A percentile compares a stretch with the other conserved stretches of the same genome.
phyloP scores from a whole-genome alignment of 2,113 vertebrate genomes.

The Salvelinus fontinalis region DNA sequence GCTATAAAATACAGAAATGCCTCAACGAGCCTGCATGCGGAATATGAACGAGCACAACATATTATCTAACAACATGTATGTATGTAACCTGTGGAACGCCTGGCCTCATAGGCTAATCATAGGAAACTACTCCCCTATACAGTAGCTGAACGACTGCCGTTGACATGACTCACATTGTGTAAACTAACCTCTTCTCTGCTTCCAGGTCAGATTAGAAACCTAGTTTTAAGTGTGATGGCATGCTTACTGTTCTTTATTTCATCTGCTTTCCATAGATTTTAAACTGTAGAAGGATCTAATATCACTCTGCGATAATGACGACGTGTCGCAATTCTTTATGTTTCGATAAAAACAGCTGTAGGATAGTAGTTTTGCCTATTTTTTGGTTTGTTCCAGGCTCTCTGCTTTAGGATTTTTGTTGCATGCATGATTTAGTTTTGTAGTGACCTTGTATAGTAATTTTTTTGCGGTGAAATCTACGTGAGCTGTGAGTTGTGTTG shows the following conservation, averaged over 20 bases:
- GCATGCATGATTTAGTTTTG: conserved; percentile 82
- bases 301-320: conserved; percentile 1
- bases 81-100: conserved; percentile 63
- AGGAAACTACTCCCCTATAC: conserved; percentile 42
- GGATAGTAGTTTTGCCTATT: not conserved
- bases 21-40: not conserved
- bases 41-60: not conserved
- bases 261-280: conserved; percentile 17
- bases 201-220: conserved; percentile 65
- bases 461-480: conserved; percentile 87
- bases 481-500: conserved; percentile 85
- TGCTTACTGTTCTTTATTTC: conserved; percentile 50
- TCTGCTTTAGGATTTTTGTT: conserved; percentile 47
- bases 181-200: conserved; percentile 66
- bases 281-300: conserved; percentile 11
- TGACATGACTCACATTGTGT: conserved; percentile 51
- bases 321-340: not conserved
- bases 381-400: conserved; percentile 18
- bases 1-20: not conserved
- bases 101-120: conserved; percentile 48
- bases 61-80: conserved; percentile 40
- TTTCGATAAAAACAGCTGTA: conserved; percentile 8
- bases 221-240: conserved; percentile 69
- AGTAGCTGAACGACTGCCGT: conserved; percentile 31
- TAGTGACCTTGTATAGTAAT: conserved; percentile 58